Percentiles rank a stretch among this genome's conserved stretches.
Evolutionary conservation across 2,797 vertebrate genomes (phyloP).

Genomic region (Galaxias olidus): DNA sequence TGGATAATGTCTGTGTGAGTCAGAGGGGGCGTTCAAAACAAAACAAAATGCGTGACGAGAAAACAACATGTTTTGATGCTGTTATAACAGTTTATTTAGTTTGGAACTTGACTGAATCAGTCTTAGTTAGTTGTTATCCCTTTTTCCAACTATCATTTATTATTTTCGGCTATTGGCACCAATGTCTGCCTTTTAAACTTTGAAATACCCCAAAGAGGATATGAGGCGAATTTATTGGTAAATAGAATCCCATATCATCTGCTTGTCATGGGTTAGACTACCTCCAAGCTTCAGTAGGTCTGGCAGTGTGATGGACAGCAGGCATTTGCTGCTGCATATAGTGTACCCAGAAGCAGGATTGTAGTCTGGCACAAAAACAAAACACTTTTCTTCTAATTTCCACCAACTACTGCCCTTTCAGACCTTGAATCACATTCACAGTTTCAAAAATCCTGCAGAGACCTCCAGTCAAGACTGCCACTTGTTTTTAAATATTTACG

Average conservation of each 20-base stretch:
- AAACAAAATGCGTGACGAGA: slow-evolving; percentile 27
- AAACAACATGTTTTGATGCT: no score
- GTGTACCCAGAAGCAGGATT: slow-evolving; percentile 31
- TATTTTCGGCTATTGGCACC: no score
- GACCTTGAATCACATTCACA: slow-evolving; percentile 49
- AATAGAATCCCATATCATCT: no score
- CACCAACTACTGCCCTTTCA: slow-evolving; percentile 29
- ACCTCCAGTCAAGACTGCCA: slow-evolving; percentile 64
- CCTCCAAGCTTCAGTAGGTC: background rate
- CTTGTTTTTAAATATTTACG: slow-evolving; percentile 78
- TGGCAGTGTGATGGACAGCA: slow-evolving; percentile 33
- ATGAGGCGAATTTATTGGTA: no score
- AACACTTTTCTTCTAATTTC: slow-evolving; percentile 37
- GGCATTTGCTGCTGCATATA: slow-evolving; percentile 19
- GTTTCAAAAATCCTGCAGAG: slow-evolving; percentile 66
- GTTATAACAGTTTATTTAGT: no score
- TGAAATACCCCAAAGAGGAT: no score
- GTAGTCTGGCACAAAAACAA: slow-evolving; percentile 35
- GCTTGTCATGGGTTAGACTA: no score
- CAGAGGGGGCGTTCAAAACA: slow-evolving; percentile 43
- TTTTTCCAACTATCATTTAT: no score
- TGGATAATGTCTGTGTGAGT: slow-evolving; percentile 57
- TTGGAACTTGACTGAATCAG: no score
- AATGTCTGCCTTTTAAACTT: no score
- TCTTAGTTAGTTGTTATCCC: no score